Conservation (phyloP, 1,140 invertebrate genomes). For the Neodiprion lecontei region DNA sequence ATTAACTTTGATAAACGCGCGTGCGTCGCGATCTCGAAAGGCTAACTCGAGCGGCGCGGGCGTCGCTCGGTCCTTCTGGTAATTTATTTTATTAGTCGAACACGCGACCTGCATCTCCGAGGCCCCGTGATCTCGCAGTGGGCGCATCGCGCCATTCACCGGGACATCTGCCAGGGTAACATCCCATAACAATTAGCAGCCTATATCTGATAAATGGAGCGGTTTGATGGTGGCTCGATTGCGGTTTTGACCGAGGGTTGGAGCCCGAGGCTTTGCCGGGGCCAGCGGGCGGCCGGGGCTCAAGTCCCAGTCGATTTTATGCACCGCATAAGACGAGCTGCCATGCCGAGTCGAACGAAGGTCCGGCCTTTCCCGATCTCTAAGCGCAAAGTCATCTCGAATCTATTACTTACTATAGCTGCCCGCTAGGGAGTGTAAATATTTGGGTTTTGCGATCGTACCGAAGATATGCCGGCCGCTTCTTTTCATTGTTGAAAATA, state of each 20-base stretch:
- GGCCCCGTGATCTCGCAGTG: constrained; percentile 4
- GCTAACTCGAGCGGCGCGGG: neutral
- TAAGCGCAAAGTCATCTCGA: constrained; percentile 47
- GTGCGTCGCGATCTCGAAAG: neutral
- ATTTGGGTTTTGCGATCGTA: constrained; percentile 35
- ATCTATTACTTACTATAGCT: constrained; percentile 43
- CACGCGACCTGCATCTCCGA: neutral
- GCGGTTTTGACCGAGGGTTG: neutral
- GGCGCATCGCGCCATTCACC: neutral
- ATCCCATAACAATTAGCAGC: constrained; percentile 40
- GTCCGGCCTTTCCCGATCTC: neutral
- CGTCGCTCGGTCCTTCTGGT: neutral
- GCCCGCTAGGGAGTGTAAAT: constrained; percentile 42
- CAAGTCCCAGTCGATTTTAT: constrained; percentile 35
- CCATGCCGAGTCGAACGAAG: neutral
- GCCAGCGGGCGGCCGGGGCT: constrained; percentile 20
- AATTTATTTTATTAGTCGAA: constrained; percentile 2
- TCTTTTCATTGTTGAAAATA: constrained; percentile 33
- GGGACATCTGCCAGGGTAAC: constrained; percentile 1
- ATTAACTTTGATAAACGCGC: neutral
- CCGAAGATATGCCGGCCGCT: constrained; percentile 27
- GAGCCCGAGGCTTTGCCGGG: neutral
- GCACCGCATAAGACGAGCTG: neutral
- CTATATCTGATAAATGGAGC: constrained; percentile 33
- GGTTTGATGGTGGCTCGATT: constrained; percentile 5